A percentile compares a stretch with the other conserved stretches of the same genome.
These are phyloP conservation scores for Limanda limanda DNA, from an alignment of 2,113 vertebrate species.

Conservation along the genomic window DNA sequence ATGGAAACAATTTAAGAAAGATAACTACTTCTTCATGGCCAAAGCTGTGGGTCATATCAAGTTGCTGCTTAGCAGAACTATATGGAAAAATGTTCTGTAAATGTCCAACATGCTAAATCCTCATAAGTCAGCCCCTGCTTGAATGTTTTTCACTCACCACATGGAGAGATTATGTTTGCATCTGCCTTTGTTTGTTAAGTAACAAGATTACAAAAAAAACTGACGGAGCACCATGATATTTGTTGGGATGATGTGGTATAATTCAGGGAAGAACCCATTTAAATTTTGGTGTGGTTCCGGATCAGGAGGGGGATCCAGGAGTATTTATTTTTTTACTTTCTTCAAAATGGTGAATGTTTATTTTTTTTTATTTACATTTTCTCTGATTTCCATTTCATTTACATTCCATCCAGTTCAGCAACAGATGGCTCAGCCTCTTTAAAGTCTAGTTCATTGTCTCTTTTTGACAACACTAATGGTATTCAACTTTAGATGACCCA, in stretches of 20 bases:
- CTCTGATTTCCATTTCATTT: too few species aligned
- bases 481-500: slow-evolving; percentile 8
- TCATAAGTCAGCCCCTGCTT: neutral
- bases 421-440: slow-evolving; percentile 8
- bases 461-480: slow-evolving; percentile 4
- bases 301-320: too few species aligned
- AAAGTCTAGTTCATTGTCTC: slow-evolving; percentile 11
- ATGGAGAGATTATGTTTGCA: neutral
- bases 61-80: slow-evolving; percentile 15
- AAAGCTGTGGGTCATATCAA: slow-evolving; percentile 12
- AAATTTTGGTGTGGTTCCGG: too few species aligned
- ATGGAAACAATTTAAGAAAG: slow-evolving; percentile 17
- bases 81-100: neutral
- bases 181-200: too few species aligned
- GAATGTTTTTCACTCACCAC: neutral
- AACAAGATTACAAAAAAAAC: neutral
- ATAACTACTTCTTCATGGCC: neutral
- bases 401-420: neutral
- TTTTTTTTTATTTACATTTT: too few species aligned
- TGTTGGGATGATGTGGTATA: too few species aligned
- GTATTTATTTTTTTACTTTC: too few species aligned
- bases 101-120: neutral
- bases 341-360: too few species aligned
- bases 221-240: too few species aligned
- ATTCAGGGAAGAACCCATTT: too few species aligned